Evolutionary conservation across 2,797 vertebrate genomes (phyloP).

Genomic region (Rhinichthys osculus): DNA sequence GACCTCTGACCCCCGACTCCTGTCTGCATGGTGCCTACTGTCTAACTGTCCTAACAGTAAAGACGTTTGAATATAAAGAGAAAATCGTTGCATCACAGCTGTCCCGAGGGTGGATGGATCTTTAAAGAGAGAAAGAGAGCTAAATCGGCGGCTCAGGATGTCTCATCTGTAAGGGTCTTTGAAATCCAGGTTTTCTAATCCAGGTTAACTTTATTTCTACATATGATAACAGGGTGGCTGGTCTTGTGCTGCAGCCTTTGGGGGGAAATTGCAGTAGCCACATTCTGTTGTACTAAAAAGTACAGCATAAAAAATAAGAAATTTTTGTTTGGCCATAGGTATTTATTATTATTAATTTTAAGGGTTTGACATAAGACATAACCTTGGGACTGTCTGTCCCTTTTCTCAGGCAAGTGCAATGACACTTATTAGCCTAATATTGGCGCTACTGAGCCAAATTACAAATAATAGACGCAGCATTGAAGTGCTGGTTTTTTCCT

Average conservation of each 20-base stretch:
- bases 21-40: slow-evolving; percentile 74
- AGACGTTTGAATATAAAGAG: slow-evolving; percentile 53
- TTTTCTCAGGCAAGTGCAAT: slow-evolving; percentile 39
- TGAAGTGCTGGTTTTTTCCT: neutral
- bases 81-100: slow-evolving; percentile 62
- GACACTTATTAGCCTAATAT: slow-evolving; percentile 27
- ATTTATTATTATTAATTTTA: slow-evolving; percentile 45
- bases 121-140: neutral
- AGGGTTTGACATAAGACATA: neutral
- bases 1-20: neutral
- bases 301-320: slow-evolving; percentile 38
- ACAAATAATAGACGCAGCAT: neutral
- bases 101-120: slow-evolving; percentile 7
- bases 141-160: slow-evolving; percentile 19
- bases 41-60: slow-evolving; percentile 64
- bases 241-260: slow-evolving; percentile 48
- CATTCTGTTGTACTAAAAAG: slow-evolving; percentile 41
- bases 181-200: slow-evolving; percentile 83
- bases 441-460: slow-evolving; percentile 10
- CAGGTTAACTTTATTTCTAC: slow-evolving; percentile 83
- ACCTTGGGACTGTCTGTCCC: slow-evolving; percentile 1
- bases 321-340: slow-evolving; percentile 31
- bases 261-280: slow-evolving; percentile 55
- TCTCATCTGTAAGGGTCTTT: slow-evolving; percentile 53
- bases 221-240: slow-evolving; percentile 80